Evolutionary conservation across 1,140 invertebrate species (phyloP).

Genomic region (Eumeta japonica): DNA sequence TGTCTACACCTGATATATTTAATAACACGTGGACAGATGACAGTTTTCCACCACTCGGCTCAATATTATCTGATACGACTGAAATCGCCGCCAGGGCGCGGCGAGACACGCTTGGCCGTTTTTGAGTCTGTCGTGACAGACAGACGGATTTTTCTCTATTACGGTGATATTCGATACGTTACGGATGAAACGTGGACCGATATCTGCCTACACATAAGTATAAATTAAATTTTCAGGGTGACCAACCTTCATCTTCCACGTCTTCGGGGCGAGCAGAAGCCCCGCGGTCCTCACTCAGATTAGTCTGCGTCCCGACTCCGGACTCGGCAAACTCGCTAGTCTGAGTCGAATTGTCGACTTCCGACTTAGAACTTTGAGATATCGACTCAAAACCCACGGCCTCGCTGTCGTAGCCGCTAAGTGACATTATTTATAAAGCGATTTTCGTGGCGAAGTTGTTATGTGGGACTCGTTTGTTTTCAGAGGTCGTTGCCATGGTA

Average conservation of each 20-base stretch:
- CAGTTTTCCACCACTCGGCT: no score
- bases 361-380: conserved; percentile 10
- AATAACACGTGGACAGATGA: no score
- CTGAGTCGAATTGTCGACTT: conserved; percentile 24
- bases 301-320: conserved; percentile 25
- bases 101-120: no score
- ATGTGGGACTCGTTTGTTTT: background rate
- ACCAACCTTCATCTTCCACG: no score
- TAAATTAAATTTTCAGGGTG: background rate
- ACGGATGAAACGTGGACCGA: background rate
- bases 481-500: background rate
- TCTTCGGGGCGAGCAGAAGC: conserved; percentile 23
- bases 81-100: no score
- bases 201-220: background rate
- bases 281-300: conserved; percentile 20
- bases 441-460: background rate
- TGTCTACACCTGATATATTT: no score
- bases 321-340: conserved; percentile 28
- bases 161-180: background rate
- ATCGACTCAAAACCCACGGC: conserved; percentile 35
- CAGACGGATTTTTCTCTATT: no score
- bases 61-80: no score
- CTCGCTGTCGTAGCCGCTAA: conserved; percentile 44
- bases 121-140: no score
- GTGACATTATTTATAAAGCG: conserved; percentile 22